A percentile compares a stretch with the other conserved stretches of the same genome.
Evolutionary conservation across 2,113 vertebrate genomes (phyloP).

Genomic region (Catagonus wagneri): DNA sequence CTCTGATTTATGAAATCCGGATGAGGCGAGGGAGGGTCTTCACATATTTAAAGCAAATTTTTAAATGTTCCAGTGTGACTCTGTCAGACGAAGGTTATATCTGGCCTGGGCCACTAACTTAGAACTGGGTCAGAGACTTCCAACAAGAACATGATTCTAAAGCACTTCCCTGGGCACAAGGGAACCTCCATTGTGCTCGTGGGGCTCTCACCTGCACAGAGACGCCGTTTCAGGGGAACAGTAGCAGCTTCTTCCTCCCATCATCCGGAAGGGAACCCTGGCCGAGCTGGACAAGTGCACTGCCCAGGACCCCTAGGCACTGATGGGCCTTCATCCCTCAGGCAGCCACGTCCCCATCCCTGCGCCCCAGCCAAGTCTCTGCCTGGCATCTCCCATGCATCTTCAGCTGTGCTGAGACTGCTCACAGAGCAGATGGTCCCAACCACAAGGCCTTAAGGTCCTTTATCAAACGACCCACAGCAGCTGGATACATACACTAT

Average conservation of each 20-base stretch:
- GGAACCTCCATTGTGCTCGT: accelerated
- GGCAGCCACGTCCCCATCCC: accelerated
- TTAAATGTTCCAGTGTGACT: not conserved
- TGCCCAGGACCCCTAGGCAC: accelerated
- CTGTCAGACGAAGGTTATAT: not conserved
- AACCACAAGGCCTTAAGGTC: not conserved
- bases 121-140: not conserved
- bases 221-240: too few relatives aligned
- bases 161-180: not conserved
- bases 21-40: not conserved
- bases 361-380: accelerated
- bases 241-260: too few relatives aligned
- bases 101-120: not conserved
- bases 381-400: not conserved
- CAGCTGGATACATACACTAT: accelerated
- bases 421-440: not conserved
- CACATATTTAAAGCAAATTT: not conserved
- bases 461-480: not conserved
- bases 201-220: not conserved
- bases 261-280: too few relatives aligned
- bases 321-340: accelerated
- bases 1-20: constrained; percentile 11
- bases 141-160: not conserved
- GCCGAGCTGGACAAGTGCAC: accelerated
- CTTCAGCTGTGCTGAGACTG: too few relatives aligned